A percentile compares a stretch with the other conserved stretches of the same genome.
Conservation (phyloP, 2,113 vertebrate species). For the Peromyscus leucopus region DNA sequence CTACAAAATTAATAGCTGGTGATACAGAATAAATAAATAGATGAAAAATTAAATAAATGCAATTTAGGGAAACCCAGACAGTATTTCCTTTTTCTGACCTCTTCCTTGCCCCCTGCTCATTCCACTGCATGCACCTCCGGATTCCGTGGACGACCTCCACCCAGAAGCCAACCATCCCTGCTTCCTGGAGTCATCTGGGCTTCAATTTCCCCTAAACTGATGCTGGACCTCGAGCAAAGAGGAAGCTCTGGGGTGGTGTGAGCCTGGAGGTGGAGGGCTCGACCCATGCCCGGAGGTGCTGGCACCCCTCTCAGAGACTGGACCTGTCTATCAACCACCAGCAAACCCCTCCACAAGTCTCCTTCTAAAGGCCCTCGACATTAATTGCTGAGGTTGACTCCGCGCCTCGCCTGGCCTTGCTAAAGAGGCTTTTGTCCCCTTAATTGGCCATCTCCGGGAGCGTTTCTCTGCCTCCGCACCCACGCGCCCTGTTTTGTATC, state of each 20-base stretch:
- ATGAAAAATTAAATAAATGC: background rate
- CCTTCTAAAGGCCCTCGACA: conserved; percentile 57
- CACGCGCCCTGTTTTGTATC: background rate
- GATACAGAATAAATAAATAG: background rate
- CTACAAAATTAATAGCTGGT: background rate
- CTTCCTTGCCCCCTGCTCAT: background rate
- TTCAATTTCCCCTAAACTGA: background rate
- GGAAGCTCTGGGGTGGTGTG: background rate
- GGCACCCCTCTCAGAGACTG: rapidly evolving
- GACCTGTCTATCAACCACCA: background rate
- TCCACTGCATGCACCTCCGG: rapidly evolving
- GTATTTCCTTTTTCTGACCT: rapidly evolving
- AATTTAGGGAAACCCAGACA: background rate
- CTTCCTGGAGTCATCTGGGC: background rate
- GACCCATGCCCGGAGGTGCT: background rate
- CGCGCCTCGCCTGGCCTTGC: background rate
- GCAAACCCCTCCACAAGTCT: too few relatives aligned
- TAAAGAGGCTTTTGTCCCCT: conserved; percentile 60
- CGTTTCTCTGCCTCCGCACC: background rate
- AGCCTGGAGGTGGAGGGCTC: rapidly evolving
- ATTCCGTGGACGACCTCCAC: background rate
- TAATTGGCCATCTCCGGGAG: conserved; percentile 72
- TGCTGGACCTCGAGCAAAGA: background rate
- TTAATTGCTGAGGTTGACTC: conserved; percentile 64
- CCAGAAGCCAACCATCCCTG: background rate